Percentiles rank a stretch among this genome's conserved stretches.
phyloP scores from a whole-genome alignment of 2,888 invertebrate genomes.

The Gari tellinella region DNA sequence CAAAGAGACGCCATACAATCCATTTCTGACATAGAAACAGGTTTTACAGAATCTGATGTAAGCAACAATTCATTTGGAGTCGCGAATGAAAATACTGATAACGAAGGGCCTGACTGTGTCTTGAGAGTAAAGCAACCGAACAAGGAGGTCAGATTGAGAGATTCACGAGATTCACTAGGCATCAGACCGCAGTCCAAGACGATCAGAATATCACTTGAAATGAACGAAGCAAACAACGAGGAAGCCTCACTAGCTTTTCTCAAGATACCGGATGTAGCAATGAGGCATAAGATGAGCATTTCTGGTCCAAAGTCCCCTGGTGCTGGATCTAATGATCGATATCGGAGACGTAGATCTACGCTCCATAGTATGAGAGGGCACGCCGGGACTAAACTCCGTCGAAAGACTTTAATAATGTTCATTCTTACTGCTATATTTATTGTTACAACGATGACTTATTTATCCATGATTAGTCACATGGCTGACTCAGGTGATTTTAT shows the following conservation, averaged over 20 bases:
- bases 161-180: neutral
- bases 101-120: neutral
- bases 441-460: constrained; percentile 47
- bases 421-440: constrained; percentile 51
- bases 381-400: constrained; percentile 30
- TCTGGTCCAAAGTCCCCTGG: too few relatives aligned
- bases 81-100: neutral
- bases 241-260: too few relatives aligned
- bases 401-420: constrained; percentile 60
- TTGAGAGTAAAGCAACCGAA: too few relatives aligned
- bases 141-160: neutral
- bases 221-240: neutral
- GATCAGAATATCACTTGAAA: neutral
- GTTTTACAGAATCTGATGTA: constrained; percentile 48
- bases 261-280: too few relatives aligned
- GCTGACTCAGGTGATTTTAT: constrained; percentile 26
- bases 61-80: constrained; percentile 9
- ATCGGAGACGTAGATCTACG: constrained; percentile 42
- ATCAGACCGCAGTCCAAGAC: too few relatives aligned
- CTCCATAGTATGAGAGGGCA: constrained; percentile 31
- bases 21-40: constrained; percentile 42
- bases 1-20: too few relatives aligned
- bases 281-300: too few relatives aligned
- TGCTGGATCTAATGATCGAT: neutral
- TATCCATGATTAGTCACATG: constrained; percentile 40